Evolutionary conservation across 1,140 invertebrate genomes (phyloP), one percentile per base, ranked within the genome.

Genomic region (Heliothis virescens): DNA sequence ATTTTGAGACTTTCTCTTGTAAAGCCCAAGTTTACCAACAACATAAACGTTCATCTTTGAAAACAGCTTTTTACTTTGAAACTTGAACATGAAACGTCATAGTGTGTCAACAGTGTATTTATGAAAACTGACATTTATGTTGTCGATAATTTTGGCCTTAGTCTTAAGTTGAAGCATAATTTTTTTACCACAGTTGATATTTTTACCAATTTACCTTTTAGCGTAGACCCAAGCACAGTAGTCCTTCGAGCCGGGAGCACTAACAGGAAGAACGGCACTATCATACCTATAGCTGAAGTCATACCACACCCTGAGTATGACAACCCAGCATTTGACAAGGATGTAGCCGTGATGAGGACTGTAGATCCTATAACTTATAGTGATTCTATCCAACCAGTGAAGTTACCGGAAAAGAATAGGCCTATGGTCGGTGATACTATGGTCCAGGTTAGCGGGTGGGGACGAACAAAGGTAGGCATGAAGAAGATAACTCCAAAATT

Each of bases 321-420:
- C 50, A 79, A 89, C 41, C 94, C 93, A 3, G 90, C 89, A 0
- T 95, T 95, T 59, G 93, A 95, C 69, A 96, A 96, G 80, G 96
- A 97, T 77, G 95, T 97, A 1, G 96, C 95, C 5, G 86, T 96
- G 13, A 89, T 96, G 79, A 93, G 93, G 75, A 94, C 93, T 0
- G 87, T 75, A 0, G 80, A 90, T 9, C 87, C 90, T 0, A 91
- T 94, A 11, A 50, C 87, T 52, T 94, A 93, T 59, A 85, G 69
- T 48, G 88, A 91, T 0, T 84, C 81, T 0, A 89, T 91, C 3
- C 87, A 90, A 52, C 87, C 92, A 0, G 89, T 94, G 1, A 47
- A 72, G 1, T 78, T 94, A 15, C 85, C 93, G 7, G 67, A 81
- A 0, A 82, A 67, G n/a, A 81, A 78, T 0, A 62, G 88, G 0